Evolutionary conservation across 2,888 invertebrate genomes (phyloP), one percentile per base, ranked within the genome.

Genomic region (Linyphia triangularis): DNA sequence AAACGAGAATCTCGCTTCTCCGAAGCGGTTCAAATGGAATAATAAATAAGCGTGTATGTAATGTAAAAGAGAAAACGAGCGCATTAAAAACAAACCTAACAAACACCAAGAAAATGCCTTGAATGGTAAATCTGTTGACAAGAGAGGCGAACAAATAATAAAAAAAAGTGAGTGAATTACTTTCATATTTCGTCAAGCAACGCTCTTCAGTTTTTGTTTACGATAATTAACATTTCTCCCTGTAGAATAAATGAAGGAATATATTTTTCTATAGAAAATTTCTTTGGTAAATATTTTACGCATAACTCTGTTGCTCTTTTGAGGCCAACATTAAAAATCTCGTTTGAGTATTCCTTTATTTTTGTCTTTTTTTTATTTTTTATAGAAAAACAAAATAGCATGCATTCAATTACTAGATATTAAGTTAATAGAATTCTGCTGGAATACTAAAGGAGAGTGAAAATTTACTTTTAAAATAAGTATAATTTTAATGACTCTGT

Each of bases 151-250:
- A 59, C 0, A 40, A 75, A 22, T 57, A 57, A 10, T n/a, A 28
- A 73, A 73, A 59, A 51, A 19, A 73, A 73, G 19, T 30, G 30
- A 22, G 30, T 70, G 30, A 51, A 73, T 30, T 33, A 73, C 51
- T 73, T 73, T 73, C 73, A 59, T 59, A 59, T 59, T 73, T 73
- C n/a, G 57, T 22, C 57, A 73, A 30, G 59, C 16, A 30, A 22
- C 37, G 22, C 26, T 0, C 10, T 10, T 19, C 22, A 13, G 10
- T 37, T 61, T 61, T 61, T 77, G n/a, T 28, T 33, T 26, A 24
- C 30, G 13, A 40, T 77, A 77, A 77, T 77, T 77, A 77, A 77
- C 37, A 73, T 61, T 37, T 77, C n/a, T 24, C 75, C 28, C 59
- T 24, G 24, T 30, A 33, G 61, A 77, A 59, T 59, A 61, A 77